Conservation (phyloP, 2,888 invertebrate species). For the Nymphalis c-album region DNA sequence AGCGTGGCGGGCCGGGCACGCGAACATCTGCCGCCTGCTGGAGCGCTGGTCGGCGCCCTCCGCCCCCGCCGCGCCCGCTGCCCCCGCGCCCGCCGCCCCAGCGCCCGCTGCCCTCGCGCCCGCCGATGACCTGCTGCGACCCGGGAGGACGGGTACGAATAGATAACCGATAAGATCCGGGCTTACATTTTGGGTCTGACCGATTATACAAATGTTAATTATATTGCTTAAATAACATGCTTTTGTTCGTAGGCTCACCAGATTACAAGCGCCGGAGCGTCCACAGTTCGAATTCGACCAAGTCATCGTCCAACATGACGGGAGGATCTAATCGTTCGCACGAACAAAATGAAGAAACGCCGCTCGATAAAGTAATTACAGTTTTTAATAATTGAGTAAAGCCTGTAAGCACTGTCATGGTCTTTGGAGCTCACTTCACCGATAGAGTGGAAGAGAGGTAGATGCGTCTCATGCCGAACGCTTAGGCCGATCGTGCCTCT, state of each 20-base stretch:
- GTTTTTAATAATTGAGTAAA: neutral
- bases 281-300: slow-evolving; percentile 89
- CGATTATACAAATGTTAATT: neutral
- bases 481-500: no score
- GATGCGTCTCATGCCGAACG: no score
- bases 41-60: slow-evolving; percentile 84
- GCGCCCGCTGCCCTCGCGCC: slow-evolving; percentile 47
- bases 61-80: slow-evolving; percentile 50
- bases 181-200: no score
- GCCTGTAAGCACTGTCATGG: neutral
- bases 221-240: neutral
- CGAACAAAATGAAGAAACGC: slow-evolving; percentile 53
- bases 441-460: no score
- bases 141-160: slow-evolving; percentile 29
- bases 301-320: slow-evolving; percentile 89
- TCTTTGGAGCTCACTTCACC: no score
- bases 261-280: slow-evolving; percentile 76
- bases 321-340: slow-evolving; percentile 83
- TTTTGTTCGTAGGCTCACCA: slow-evolving; percentile 60
- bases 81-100: slow-evolving; percentile 33
- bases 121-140: slow-evolving; percentile 31
- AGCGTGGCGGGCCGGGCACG: slow-evolving; percentile 95
- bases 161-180: no score
- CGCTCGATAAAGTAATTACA: slow-evolving; percentile 59
- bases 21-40: slow-evolving; percentile 89